These are phyloP conservation scores for Aproaerema taeniolella DNA, from an alignment of 2,888 invertebrate genomes.

Conservation along the genomic window DNA sequence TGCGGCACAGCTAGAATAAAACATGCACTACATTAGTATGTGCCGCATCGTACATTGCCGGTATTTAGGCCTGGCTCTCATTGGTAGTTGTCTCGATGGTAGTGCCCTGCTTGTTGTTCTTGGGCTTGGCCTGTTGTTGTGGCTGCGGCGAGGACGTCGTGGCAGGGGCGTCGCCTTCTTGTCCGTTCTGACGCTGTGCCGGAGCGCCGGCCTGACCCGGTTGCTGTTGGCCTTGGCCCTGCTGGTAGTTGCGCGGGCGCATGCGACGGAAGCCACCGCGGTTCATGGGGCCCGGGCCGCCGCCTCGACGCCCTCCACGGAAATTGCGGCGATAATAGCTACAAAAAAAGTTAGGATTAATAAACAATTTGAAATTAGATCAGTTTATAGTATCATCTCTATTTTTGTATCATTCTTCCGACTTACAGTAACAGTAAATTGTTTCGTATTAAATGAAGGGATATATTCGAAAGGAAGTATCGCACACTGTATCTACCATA, in stretches of 20 bases:
- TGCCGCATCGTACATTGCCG: conserved; percentile 40
- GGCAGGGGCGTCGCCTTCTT: conserved; percentile 47
- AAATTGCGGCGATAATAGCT: conserved; percentile 87
- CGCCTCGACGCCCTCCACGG: conserved; percentile 81
- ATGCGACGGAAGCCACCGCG: conserved; percentile 57
- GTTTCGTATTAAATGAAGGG: too few relatives aligned
- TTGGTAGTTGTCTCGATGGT: conserved; percentile 67
- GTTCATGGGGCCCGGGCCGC: conserved; percentile 59
- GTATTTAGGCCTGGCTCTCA: conserved; percentile 70
- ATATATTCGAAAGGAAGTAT: too few relatives aligned
- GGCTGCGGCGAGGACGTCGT: conserved; percentile 38
- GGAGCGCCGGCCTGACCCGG: conserved; percentile 21
- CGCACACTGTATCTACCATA: too few relatives aligned
- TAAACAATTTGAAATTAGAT: neutral
- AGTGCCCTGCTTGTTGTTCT: conserved; percentile 48
- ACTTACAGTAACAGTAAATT: too few relatives aligned
- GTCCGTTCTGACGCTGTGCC: conserved; percentile 46
- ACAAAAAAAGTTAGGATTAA: conserved; percentile 10
- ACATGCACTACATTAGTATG: conserved; percentile 53
- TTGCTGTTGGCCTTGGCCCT: conserved; percentile 29
- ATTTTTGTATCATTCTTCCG: too few relatives aligned
- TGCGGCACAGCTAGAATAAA: conserved; percentile 56
- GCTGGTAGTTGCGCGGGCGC: conserved; percentile 55
- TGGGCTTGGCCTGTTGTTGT: conserved; percentile 51
- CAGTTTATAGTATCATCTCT: too few relatives aligned